phyloP scores from a whole-genome alignment of 1,140 invertebrate genomes.

The Musca vetustissima region DNA sequence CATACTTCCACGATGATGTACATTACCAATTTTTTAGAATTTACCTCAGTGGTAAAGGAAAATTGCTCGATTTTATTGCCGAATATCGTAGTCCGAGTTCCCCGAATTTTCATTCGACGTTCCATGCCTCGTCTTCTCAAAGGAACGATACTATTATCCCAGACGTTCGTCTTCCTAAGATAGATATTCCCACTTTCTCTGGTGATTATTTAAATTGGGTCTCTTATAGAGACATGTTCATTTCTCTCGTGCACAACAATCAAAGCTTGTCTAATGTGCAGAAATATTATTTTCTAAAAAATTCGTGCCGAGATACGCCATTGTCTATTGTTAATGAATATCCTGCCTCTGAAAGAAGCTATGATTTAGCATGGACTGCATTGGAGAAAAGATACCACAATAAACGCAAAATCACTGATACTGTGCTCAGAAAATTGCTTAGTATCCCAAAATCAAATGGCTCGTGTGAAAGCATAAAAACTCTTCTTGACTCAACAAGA shows the following conservation, averaged over 20 bases:
- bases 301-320: not conserved
- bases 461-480: not conserved
- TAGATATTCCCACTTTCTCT: not conserved
- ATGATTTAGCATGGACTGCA: constrained; percentile 6
- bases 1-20: not conserved
- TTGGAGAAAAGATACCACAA: constrained; percentile 9
- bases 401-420: constrained; percentile 2
- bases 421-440: not conserved
- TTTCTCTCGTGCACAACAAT: constrained; percentile 12
- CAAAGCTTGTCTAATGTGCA: not conserved
- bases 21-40: not conserved
- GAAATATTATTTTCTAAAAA: constrained; percentile 19
- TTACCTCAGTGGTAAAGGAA: not conserved
- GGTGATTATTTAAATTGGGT: constrained; percentile 16
- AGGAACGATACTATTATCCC: not conserved
- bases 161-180: constrained; percentile 4
- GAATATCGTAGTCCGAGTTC: not conserved
- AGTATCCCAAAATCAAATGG: not conserved
- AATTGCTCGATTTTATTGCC: not conserved
- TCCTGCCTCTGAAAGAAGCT: constrained; percentile 8
- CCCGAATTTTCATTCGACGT: not conserved
- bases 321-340: not conserved
- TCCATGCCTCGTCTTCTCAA: not conserved
- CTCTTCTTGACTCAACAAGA: not conserved
- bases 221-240: constrained; percentile 6